Conservation (phyloP, 2,113 vertebrate species). For the Triplophysa dalaica region DNA sequence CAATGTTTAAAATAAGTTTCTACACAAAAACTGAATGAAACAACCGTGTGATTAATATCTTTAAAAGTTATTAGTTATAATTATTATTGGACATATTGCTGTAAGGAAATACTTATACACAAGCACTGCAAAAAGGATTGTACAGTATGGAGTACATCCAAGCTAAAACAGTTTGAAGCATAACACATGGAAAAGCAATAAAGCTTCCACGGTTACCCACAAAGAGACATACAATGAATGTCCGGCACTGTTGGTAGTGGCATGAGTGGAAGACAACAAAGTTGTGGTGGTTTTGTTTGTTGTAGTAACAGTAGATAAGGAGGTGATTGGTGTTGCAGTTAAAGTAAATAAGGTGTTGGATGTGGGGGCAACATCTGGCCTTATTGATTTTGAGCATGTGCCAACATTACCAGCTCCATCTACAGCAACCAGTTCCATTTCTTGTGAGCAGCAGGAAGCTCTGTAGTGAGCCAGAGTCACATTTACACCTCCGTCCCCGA, state of each 20-base stretch:
- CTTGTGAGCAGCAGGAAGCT: constrained; percentile 67
- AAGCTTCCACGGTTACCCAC: constrained; percentile 1
- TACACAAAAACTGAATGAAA: not conserved
- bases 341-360: too few species aligned
- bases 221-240: not conserved
- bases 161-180: not conserved
- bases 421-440: constrained; percentile 63
- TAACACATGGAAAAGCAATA: not conserved
- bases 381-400: constrained; percentile 66
- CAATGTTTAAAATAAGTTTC: too few species aligned
- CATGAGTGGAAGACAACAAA: not conserved
- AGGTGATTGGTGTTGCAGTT: too few species aligned
- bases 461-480: constrained; percentile 61
- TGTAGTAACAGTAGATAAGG: not conserved
- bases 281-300: not conserved
- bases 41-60: too few species aligned
- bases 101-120: too few species aligned
- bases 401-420: constrained; percentile 70
- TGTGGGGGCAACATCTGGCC: constrained; percentile 19
- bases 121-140: too few species aligned
- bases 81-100: too few species aligned
- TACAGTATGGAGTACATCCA: not conserved
- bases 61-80: too few species aligned
- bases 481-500: constrained; percentile 47
- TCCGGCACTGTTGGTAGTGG: not conserved